Evolutionary conservation across 2,888 invertebrate species (phyloP).

Genomic region (Laspeyria flexula): DNA sequence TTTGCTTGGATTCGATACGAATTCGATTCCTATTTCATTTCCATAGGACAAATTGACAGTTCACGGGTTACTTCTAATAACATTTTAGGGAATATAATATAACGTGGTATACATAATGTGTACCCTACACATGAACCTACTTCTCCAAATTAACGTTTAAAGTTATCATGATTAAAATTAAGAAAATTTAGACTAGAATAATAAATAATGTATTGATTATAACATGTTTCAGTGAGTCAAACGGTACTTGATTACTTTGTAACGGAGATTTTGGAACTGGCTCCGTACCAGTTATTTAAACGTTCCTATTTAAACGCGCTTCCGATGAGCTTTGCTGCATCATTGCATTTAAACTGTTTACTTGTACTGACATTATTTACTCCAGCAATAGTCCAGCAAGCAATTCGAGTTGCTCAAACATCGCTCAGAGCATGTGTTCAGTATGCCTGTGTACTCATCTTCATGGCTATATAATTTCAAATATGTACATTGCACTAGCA

Average conservation of each 20-base stretch:
- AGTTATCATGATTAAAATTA: too few relatives aligned
- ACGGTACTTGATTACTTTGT: conserved; percentile 19
- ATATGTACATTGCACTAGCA: conserved; percentile 12
- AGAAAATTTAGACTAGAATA: too few relatives aligned
- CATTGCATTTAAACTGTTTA: conserved; percentile 40
- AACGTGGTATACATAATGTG: too few relatives aligned
- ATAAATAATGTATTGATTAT: not conserved
- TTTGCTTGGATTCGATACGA: too few relatives aligned
- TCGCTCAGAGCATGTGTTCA: conserved; percentile 11
- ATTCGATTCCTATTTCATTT: too few relatives aligned
- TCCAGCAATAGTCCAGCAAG: conserved; percentile 38
- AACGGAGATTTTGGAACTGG: conserved; percentile 20
- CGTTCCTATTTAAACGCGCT: conserved; percentile 21
- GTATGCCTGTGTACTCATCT: conserved; percentile 22
- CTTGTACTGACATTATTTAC: conserved; percentile 40
- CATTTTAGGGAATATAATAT: too few relatives aligned
- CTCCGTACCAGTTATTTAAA: conserved; percentile 20
- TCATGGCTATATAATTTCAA: conserved; percentile 18
- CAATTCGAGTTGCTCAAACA: conserved; percentile 31
- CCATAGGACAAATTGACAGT: too few relatives aligned
- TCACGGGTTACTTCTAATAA: too few relatives aligned
- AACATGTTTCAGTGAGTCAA: conserved; percentile 5
- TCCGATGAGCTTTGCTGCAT: conserved; percentile 27
- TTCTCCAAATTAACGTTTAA: too few relatives aligned
- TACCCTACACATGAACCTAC: too few relatives aligned